Percentiles rank a stretch among this genome's conserved stretches.
These are phyloP conservation scores for Notarius lentiginosus DNA, from an alignment of 2,113 vertebrate species.

Conservation along the genomic window DNA sequence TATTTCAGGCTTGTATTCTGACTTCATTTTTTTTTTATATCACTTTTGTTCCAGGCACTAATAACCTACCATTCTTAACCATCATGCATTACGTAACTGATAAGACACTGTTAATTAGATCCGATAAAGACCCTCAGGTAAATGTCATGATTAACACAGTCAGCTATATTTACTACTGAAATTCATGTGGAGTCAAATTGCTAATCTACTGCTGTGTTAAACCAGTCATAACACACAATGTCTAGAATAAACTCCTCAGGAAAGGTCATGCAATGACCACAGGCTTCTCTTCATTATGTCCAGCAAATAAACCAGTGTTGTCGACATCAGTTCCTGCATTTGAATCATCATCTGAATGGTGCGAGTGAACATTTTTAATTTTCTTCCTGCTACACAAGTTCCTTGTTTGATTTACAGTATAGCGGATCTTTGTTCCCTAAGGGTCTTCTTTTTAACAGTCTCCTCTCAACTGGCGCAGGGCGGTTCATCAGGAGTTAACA, in stretches of 20 bases:
- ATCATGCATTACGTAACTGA: background rate
- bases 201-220: background rate
- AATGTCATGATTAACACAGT: too few species aligned
- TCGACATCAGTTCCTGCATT: background rate
- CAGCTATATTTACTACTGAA: background rate
- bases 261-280: conserved; percentile 23
- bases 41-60: background rate
- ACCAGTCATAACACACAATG: background rate
- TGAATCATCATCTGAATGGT: background rate
- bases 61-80: background rate
- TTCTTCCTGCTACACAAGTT: conserved; percentile 6
- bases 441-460: conserved; percentile 16
- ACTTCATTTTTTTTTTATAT: background rate
- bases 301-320: background rate
- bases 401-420: conserved; percentile 42
- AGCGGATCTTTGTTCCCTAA: conserved; percentile 26
- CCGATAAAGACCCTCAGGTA: background rate
- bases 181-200: background rate
- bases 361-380: conserved; percentile 9
- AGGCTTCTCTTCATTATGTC: background rate
- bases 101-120: background rate
- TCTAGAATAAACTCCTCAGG: background rate
- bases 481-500: conserved; percentile 61
- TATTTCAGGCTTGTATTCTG: background rate
- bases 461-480: conserved; percentile 26